These are phyloP conservation scores for Peromyscus melanophrys DNA, from an alignment of 2,797 vertebrate species.

Conservation along the genomic window DNA sequence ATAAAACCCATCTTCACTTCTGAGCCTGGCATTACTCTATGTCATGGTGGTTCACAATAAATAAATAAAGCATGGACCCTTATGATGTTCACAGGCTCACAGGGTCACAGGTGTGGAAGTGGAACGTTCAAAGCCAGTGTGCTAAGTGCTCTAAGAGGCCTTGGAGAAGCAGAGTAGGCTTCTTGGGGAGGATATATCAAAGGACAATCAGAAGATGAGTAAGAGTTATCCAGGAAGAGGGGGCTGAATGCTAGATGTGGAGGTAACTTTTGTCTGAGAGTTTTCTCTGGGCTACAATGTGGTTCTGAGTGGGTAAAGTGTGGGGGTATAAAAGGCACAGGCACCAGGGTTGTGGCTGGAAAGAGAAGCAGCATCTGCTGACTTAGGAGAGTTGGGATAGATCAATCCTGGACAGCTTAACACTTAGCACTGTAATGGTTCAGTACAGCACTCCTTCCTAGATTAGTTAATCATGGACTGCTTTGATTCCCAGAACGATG, in stretches of 20 bases:
- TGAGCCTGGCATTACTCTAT: background rate
- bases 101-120: background rate
- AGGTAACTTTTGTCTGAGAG: background rate
- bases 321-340: background rate
- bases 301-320: background rate
- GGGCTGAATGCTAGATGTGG: background rate
- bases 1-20: background rate
- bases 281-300: background rate
- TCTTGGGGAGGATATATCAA: background rate
- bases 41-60: background rate
- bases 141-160: background rate
- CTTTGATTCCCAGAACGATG: background rate
- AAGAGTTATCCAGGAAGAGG: background rate
- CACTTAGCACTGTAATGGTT: background rate
- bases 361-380: background rate
- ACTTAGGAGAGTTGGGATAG: background rate
- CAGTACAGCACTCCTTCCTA: background rate
- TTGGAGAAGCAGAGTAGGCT: constrained; percentile 27
- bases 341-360: background rate
- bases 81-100: background rate
- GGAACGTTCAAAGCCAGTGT: background rate
- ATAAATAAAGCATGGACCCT: background rate
- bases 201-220: background rate
- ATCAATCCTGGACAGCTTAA: background rate
- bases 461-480: background rate